Evolutionary conservation across 2,888 invertebrate genomes (phyloP).

Genomic region (Dendrolimus pini): DNA sequence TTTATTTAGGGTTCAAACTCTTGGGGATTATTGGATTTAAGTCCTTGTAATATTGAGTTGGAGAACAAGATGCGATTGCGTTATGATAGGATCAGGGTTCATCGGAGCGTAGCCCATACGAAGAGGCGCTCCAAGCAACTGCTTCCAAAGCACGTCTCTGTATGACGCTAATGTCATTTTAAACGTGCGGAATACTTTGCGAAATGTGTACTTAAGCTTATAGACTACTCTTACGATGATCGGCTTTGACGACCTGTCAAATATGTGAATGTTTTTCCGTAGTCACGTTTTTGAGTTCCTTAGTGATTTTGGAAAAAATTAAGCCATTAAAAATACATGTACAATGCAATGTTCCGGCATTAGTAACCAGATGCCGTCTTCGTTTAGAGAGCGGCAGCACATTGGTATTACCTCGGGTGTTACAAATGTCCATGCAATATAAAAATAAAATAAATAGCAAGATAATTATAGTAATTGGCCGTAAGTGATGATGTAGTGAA

Average conservation of each 20-base stretch:
- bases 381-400: too few relatives aligned
- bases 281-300: too few relatives aligned
- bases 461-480: too few relatives aligned
- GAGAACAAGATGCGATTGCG: slow-evolving; percentile 62
- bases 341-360: too few relatives aligned
- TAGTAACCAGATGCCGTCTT: too few relatives aligned
- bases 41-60: slow-evolving; percentile 33
- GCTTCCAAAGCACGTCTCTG: slow-evolving; percentile 41
- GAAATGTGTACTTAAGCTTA: neutral
- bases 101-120: slow-evolving; percentile 50
- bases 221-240: slow-evolving; percentile 20
- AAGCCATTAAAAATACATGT: too few relatives aligned
- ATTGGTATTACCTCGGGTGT: too few relatives aligned
- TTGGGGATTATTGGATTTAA: slow-evolving; percentile 12
- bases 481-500: too few relatives aligned
- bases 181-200: slow-evolving; percentile 44
- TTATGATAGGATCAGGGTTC: slow-evolving; percentile 74
- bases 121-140: slow-evolving; percentile 38
- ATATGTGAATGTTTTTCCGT: neutral
- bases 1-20: slow-evolving; percentile 33
- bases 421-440: too few relatives aligned
- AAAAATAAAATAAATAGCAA: too few relatives aligned
- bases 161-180: slow-evolving; percentile 60
- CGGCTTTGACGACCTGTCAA: slow-evolving; percentile 17
- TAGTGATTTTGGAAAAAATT: too few relatives aligned